Evolutionary conservation across 2,113 vertebrate genomes (phyloP), one percentile per base, ranked within the genome.

Genomic region (Pyxicephalus adspersus): DNA sequence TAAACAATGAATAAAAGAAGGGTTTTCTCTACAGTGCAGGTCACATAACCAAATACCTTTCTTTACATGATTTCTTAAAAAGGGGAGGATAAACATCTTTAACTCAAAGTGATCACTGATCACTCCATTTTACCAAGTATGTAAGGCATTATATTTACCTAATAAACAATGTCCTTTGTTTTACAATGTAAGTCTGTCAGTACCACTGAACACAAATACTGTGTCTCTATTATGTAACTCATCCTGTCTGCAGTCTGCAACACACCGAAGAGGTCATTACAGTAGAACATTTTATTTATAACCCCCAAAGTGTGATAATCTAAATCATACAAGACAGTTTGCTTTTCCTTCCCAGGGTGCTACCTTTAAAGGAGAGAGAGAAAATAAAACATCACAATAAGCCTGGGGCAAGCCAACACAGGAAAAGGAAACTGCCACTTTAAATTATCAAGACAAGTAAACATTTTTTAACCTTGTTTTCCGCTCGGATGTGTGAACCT

Each of bases 301-400:
- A 54, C 26, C 64, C 64, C 64, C 51, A 78, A 67, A 57, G 64
- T 78, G 76, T 78, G 64, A 78, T 67, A 78, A 78, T 68, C 64
- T 67, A 78, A 78, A 78, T 78, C 76, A 58, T 67, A 28, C 45
- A 67, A 78, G 64, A 78, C 76, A 78, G 64, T 57, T 68, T 68
- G 13, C 50, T 77, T 78, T 72, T 67, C 67, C 68, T 65, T 45
- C 54, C 68, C 19, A 60, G 34, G 20, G 55, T 28, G 34, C 63
- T 77, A 58, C 64, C 73, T 77, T 77, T 77, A 88, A 89, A 88
- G 13, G 50, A 86, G 84, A 89, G 80, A 84, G 72, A 75, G 84
- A 89, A 78, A 84, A 74, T 73, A 91, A 93, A 91, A 90, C 85
- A 90, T 86, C 71, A 79, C 34, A 50, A 29, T 71, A 78, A 81